These are phyloP conservation scores for Callimorpha dominula DNA, from an alignment of 2,888 invertebrate species.

Conservation along the genomic window DNA sequence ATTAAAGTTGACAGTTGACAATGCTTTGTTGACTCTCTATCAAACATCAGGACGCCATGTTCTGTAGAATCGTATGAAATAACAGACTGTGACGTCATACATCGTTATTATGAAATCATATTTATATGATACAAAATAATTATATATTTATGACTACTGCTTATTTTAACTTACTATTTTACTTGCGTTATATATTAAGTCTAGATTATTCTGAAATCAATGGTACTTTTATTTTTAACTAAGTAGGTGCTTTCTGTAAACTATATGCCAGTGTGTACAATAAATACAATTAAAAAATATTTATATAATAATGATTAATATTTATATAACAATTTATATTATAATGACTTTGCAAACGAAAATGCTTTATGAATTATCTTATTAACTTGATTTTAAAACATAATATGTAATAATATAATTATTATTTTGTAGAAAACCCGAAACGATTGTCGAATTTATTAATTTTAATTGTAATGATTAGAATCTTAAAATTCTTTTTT, in stretches of 20 bases:
- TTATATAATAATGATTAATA: not conserved
- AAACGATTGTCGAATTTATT: slow-evolving; percentile 66
- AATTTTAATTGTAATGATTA: slow-evolving; percentile 50
- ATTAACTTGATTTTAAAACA: slow-evolving; percentile 30
- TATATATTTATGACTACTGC: not conserved
- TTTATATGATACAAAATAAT: too few relatives aligned
- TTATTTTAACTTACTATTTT: not conserved
- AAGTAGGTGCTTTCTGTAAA: not conserved
- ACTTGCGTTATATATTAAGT: not conserved
- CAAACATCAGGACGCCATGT: not conserved
- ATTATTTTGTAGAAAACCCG: slow-evolving; percentile 56
- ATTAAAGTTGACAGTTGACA: not conserved
- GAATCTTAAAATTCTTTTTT: slow-evolving; percentile 47
- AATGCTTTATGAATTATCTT: slow-evolving; percentile 36
- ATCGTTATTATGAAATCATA: too few relatives aligned
- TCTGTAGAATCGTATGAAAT: not conserved
- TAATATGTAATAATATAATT: slow-evolving; percentile 29
- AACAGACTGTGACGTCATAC: too few relatives aligned
- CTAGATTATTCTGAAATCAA: not conserved
- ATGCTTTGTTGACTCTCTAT: not conserved
- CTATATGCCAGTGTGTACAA: slow-evolving; percentile 32
- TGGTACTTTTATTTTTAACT: not conserved
- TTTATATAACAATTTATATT: slow-evolving; percentile 14
- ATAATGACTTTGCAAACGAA: slow-evolving; percentile 24
- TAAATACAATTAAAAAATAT: not conserved